phyloP scores from a whole-genome alignment of 2,888 invertebrate genomes.

The Tryphoninae sp. region DNA sequence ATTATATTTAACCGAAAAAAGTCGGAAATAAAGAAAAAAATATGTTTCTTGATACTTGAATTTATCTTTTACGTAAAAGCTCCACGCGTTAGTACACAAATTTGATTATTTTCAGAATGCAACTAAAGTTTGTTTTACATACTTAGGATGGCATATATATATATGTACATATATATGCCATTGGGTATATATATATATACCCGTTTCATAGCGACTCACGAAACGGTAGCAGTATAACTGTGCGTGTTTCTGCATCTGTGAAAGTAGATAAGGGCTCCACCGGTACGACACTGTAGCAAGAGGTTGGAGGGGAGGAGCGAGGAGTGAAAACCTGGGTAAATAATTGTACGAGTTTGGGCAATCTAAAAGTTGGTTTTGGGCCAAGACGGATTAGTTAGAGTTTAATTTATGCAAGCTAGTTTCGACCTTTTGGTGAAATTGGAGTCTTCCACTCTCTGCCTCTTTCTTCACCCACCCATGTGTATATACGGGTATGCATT shows the following conservation, averaged over 20 bases:
- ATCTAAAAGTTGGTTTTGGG: constrained; percentile 72
- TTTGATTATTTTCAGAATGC: background rate
- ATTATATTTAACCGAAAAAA: too few relatives aligned
- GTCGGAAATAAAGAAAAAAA: too few relatives aligned
- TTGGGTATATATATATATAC: background rate
- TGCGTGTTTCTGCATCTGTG: constrained; percentile 26
- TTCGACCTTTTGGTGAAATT: constrained; percentile 64
- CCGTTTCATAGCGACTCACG: background rate
- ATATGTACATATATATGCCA: background rate
- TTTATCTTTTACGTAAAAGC: too few relatives aligned
- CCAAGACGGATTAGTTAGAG: constrained; percentile 72
- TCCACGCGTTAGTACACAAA: background rate
- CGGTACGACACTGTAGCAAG: constrained; percentile 13
- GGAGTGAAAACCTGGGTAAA: constrained; percentile 61
- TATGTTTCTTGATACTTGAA: too few relatives aligned
- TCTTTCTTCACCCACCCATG: constrained; percentile 22
- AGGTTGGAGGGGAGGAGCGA: background rate
- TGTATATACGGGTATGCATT: constrained; percentile 4
- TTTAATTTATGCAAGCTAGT: constrained; percentile 72
- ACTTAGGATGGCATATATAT: background rate
- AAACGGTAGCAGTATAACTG: background rate
- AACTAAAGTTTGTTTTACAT: background rate
- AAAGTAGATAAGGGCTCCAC: constrained; percentile 33
- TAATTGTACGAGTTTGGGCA: constrained; percentile 72
- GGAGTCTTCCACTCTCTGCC: constrained; percentile 48